Evolutionary conservation across 2,797 vertebrate genomes (phyloP).

Genomic region (Otolemur crassicaudatus): DNA sequence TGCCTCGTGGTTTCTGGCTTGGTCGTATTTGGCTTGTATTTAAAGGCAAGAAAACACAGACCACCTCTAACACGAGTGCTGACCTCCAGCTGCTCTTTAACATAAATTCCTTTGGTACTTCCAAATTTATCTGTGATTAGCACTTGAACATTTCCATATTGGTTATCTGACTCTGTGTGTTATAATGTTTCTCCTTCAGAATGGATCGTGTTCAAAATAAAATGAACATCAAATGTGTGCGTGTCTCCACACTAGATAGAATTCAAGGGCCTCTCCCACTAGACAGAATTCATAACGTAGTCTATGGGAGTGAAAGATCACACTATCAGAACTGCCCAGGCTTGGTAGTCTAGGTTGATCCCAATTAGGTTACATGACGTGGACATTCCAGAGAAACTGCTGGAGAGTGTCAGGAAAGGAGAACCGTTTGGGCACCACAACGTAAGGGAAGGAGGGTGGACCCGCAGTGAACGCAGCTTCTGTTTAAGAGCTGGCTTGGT

Average conservation of each 20-base stretch:
- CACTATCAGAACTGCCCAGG: slow-evolving; percentile 36
- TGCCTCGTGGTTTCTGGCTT: slow-evolving; percentile 85
- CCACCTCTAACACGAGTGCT: slow-evolving; percentile 84
- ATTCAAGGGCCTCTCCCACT: slow-evolving; percentile 67
- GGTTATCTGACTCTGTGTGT: not conserved
- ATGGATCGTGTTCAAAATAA: not conserved
- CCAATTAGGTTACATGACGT: slow-evolving; percentile 15
- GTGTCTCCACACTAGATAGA: slow-evolving; percentile 56
- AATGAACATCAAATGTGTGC: slow-evolving; percentile 15
- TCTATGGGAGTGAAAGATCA: slow-evolving; percentile 31
- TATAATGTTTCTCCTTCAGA: not conserved
- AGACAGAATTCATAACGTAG: slow-evolving; percentile 63
- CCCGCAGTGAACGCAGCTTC: not conserved
- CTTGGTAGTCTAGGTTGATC: slow-evolving; percentile 12
- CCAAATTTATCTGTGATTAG: slow-evolving; percentile 69
- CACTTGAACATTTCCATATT: slow-evolving; percentile 60
- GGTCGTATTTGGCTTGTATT: slow-evolving; percentile 84
- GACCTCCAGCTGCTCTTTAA: slow-evolving; percentile 79
- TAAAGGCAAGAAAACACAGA: slow-evolving; percentile 86
- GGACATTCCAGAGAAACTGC: not conserved
- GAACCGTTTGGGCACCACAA: not conserved
- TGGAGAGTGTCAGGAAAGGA: not conserved
- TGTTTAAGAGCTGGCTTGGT: not conserved
- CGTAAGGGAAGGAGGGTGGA: not conserved
- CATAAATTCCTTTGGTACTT: slow-evolving; percentile 78